Conservation (phyloP, 2,113 vertebrate species). For the Pollimyrus isidori region DNA sequence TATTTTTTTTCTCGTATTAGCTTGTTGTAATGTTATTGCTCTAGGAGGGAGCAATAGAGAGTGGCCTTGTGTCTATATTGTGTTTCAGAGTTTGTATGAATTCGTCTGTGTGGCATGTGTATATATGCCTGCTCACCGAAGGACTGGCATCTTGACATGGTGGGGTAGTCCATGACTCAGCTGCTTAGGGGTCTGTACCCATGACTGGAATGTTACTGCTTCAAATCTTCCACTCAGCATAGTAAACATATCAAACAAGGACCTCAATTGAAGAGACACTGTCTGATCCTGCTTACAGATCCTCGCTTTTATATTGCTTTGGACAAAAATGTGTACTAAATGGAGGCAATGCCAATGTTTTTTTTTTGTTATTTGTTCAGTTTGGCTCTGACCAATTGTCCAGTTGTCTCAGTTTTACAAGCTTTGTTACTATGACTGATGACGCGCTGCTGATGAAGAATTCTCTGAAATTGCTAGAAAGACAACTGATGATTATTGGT, state of each 20-base stretch:
- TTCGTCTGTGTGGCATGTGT: not conserved
- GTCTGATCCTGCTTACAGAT: not conserved
- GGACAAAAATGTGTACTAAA: not conserved
- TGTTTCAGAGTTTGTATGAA: not conserved
- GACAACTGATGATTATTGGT: not conserved
- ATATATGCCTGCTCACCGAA: not conserved
- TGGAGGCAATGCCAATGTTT: not conserved
- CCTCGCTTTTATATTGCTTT: not conserved
- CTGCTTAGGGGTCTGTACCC: not conserved
- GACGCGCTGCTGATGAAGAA: not conserved
- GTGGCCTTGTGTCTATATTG: not conserved
- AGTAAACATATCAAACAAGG: not conserved
- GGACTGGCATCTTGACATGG: not conserved
- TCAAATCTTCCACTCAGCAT: not conserved
- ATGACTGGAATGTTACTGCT: not conserved
- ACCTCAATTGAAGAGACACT: not conserved
- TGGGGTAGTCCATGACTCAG: not conserved
- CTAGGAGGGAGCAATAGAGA: not conserved
- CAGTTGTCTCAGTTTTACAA: not conserved
- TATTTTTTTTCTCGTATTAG: not conserved
- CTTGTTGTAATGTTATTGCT: not conserved
- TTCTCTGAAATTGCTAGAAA: not conserved
- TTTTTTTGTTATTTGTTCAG: not conserved
- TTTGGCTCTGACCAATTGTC: not conserved
- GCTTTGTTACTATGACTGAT: not conserved